phyloP scores from a whole-genome alignment of 1,140 invertebrate genomes.

The Cepaea nemoralis region DNA sequence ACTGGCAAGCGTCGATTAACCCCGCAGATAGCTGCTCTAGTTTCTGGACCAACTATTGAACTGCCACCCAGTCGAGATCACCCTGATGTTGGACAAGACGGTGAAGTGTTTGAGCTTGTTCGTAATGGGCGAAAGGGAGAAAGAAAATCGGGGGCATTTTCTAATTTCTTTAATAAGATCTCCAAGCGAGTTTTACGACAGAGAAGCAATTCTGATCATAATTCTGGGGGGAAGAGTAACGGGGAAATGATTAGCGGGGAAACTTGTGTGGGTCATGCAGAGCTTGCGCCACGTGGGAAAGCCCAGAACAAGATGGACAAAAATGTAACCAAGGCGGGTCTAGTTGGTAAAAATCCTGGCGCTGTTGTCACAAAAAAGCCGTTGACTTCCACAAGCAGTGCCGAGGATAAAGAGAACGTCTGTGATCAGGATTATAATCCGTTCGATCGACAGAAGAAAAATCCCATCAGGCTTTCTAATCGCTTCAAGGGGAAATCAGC shows the following conservation, averaged over 20 bases:
- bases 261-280: neutral
- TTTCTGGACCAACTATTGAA: slow-evolving; percentile 36
- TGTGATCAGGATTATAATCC: neutral
- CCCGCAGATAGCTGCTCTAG: slow-evolving; percentile 16
- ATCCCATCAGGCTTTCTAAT: slow-evolving; percentile 32
- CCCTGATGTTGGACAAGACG: neutral
- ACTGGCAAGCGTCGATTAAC: slow-evolving; percentile 35
- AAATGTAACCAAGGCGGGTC: neutral
- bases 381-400: neutral
- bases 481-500: slow-evolving; percentile 27
- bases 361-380: neutral
- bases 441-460: slow-evolving; percentile 32
- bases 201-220: slow-evolving; percentile 38
- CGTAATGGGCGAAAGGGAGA: slow-evolving; percentile 46
- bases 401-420: slow-evolving; percentile 32
- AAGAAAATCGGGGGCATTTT: slow-evolving; percentile 49
- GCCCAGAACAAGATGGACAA: neutral
- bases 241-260: neutral
- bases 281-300: neutral
- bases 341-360: neutral
- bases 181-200: slow-evolving; percentile 54
- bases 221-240: neutral
- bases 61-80: slow-evolving; percentile 3
- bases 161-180: slow-evolving; percentile 57
- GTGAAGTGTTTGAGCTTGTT: neutral